Evolutionary conservation across 1,140 invertebrate genomes (phyloP).

Genomic region (Drosophila subobscura): DNA sequence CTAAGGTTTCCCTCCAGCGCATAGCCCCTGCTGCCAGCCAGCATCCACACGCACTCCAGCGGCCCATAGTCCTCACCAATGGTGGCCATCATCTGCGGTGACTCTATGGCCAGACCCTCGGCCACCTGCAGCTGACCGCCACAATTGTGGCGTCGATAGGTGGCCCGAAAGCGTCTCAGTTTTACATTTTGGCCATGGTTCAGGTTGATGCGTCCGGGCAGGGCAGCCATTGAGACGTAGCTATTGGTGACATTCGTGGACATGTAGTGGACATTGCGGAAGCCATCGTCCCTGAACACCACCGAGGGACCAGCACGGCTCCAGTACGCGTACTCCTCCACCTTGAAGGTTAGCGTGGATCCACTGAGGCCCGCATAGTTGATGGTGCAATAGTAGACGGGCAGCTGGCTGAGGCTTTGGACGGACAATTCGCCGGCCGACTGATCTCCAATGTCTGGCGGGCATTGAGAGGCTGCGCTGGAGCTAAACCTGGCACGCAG

Average conservation of each 20-base stretch:
- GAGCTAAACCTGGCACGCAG: slow-evolving; percentile 52
- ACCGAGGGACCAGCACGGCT: slow-evolving; percentile 6
- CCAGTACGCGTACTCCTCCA: slow-evolving; percentile 26
- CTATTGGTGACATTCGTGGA: slow-evolving; percentile 29
- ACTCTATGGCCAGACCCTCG: slow-evolving; percentile 28
- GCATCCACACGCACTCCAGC: slow-evolving; percentile 59
- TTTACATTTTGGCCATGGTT: background rate
- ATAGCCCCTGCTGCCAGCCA: slow-evolving; percentile 17
- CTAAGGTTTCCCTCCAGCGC: slow-evolving; percentile 45
- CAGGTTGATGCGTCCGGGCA: slow-evolving; percentile 30
- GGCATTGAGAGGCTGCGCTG: slow-evolving; percentile 44
- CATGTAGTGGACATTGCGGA: background rate
- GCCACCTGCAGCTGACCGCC: slow-evolving; percentile 36
- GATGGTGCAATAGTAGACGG: slow-evolving; percentile 49
- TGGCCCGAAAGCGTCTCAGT: slow-evolving; percentile 27
- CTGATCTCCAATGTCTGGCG: slow-evolving; percentile 53
- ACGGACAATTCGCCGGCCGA: slow-evolving; percentile 39
- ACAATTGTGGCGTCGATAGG: slow-evolving; percentile 54
- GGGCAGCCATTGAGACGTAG: slow-evolving; percentile 26
- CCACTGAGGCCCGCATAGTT: slow-evolving; percentile 19
- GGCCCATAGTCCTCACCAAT: slow-evolving; percentile 19
- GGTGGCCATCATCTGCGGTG: slow-evolving; percentile 11
- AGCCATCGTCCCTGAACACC: slow-evolving; percentile 33
- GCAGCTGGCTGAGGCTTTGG: slow-evolving; percentile 11
- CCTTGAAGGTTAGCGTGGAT: slow-evolving; percentile 60